Evolutionary conservation across 37 sponge, comb jelly and placozoan genomes (phyloP).

Genomic region (Ephydatia muelleri): DNA sequence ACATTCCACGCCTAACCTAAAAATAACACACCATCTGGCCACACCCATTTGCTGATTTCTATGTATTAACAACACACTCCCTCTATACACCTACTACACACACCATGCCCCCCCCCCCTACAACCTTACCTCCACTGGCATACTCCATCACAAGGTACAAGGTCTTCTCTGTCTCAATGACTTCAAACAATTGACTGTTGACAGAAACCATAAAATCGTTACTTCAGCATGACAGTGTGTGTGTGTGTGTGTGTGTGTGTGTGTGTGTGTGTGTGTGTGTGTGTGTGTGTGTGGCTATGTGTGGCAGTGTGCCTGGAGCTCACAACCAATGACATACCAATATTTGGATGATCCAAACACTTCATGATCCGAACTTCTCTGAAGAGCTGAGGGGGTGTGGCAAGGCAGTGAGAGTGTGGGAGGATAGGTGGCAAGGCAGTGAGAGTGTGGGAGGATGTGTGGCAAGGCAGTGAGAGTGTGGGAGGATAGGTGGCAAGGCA

Average conservation of each 20-base stretch:
- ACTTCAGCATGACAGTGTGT: background rate
- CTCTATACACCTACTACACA: background rate
- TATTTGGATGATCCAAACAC: slow-evolving; percentile 96
- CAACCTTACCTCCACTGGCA: slow-evolving; percentile 96
- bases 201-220: background rate
- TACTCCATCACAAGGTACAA: slow-evolving; percentile 98
- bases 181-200: slow-evolving; percentile 93
- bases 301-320: too few species aligned
- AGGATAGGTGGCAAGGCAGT: background rate
- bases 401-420: background rate
- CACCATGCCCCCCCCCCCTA: too few species aligned
- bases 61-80: background rate
- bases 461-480: background rate
- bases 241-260: slow-evolving; percentile 3
- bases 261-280: slow-evolving; percentile 7
- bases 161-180: slow-evolving; percentile 98
- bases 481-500: too few species aligned
- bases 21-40: background rate
- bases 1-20: background rate
- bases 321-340: slow-evolving; percentile 51
- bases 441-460: background rate
- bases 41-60: background rate
- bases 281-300: background rate
- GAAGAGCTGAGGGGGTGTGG: slow-evolving; percentile 81
- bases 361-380: slow-evolving; percentile 99